Conservation (phyloP, 1,140 invertebrate species). For the Drosophila seguyi region DNA sequence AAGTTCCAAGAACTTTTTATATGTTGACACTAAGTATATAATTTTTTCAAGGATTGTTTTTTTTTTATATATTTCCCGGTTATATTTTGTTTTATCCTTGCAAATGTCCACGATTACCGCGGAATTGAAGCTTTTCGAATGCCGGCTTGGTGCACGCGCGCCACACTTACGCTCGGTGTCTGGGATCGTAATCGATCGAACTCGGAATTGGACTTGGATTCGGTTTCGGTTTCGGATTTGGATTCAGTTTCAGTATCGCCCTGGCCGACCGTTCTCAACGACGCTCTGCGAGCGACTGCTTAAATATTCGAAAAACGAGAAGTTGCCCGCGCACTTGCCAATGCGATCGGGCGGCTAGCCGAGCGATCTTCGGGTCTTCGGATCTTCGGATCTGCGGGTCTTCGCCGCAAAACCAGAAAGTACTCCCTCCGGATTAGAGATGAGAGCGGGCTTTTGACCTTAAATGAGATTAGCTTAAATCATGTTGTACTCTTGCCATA, state of each 20-base stretch:
- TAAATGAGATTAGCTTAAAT: slow-evolving; percentile 1
- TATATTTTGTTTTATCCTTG: neutral
- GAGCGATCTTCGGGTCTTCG: slow-evolving; percentile 3
- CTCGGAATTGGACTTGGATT: neutral
- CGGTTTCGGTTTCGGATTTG: neutral
- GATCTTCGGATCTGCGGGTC: slow-evolving; percentile 5
- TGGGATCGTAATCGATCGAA: neutral
- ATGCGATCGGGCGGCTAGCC: slow-evolving; percentile 2
- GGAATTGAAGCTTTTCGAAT: neutral
- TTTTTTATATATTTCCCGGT: neutral
- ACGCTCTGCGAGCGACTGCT: slow-evolving; percentile 22
- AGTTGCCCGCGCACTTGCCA: slow-evolving; percentile 18
- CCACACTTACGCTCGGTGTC: neutral
- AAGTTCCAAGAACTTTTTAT: neutral
- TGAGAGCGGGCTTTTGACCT: slow-evolving; percentile 9
- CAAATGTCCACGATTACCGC: neutral
- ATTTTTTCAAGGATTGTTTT: neutral
- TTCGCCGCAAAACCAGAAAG: slow-evolving; percentile 20
- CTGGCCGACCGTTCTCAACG: slow-evolving; percentile 6
- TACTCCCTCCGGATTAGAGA: slow-evolving; percentile 7
- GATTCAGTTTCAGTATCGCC: neutral
- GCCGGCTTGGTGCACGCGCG: slow-evolving; percentile 2
- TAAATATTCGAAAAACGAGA: slow-evolving; percentile 20
- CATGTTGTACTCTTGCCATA: neutral
- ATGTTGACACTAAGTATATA: neutral